phyloP scores from a whole-genome alignment of 2,797 vertebrate species.

The Microctenopoma lineatum region DNA sequence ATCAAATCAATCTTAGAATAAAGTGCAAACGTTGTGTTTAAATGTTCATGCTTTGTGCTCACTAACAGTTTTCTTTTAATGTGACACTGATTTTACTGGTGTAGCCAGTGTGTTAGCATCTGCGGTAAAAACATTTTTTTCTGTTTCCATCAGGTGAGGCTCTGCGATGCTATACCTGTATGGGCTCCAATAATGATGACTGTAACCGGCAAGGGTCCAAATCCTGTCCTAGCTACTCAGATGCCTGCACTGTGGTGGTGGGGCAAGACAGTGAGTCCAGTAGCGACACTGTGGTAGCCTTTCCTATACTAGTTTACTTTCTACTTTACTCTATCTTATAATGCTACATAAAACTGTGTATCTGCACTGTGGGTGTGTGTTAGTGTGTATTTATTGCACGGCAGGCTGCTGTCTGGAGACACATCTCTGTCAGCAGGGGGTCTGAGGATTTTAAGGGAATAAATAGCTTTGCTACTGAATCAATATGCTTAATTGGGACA shows the following conservation, averaged over 20 bases:
- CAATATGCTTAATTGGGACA: conserved; percentile 59
- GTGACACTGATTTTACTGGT: neutral
- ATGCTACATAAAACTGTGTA: neutral
- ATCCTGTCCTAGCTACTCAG: conserved; percentile 87
- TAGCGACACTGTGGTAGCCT: conserved; percentile 36
- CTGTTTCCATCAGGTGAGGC: conserved; percentile 79
- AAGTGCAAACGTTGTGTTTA: neutral
- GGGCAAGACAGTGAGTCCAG: conserved; percentile 89
- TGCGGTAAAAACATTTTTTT: neutral
- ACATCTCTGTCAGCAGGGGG: conserved; percentile 52
- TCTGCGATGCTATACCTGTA: conserved; percentile 89
- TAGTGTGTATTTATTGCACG: conserved; percentile 28
- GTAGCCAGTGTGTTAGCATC: neutral
- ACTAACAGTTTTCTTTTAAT: neutral
- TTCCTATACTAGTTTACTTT: conserved; percentile 10
- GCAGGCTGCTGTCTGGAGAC: conserved; percentile 66
- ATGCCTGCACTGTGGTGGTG: conserved; percentile 87
- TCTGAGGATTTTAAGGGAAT: conserved; percentile 62
- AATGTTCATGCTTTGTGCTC: neutral
- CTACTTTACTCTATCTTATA: neutral
- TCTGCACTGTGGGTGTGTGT: neutral
- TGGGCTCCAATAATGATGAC: conserved; percentile 89
- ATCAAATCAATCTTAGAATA: conserved; percentile 6
- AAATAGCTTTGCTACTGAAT: conserved; percentile 56
- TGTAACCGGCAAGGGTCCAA: conserved; percentile 91